A percentile compares a stretch with the other conserved stretches of the same genome.
Conservation (phyloP, 2,113 vertebrate genomes). For the Myiozetetes cayanensis region DNA sequence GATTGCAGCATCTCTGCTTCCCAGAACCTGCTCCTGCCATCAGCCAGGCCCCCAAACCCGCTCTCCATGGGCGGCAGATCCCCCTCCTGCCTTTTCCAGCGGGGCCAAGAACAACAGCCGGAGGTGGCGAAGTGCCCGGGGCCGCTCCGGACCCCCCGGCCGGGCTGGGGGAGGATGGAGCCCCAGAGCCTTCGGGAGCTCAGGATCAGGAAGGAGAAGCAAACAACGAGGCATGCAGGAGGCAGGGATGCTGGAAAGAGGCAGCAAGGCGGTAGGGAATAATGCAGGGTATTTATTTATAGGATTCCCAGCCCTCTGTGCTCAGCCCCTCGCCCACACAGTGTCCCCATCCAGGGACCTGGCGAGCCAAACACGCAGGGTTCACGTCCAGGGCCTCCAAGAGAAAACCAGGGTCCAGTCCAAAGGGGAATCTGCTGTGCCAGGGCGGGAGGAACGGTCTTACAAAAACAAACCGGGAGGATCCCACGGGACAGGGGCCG, state of each 20-base stretch:
- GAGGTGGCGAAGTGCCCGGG: fast-evolving
- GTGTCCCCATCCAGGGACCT: neutral
- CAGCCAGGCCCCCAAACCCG: neutral
- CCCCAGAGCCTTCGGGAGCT: neutral
- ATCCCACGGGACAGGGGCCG: neutral
- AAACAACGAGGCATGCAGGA: neutral
- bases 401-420: neutral
- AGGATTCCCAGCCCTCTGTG: neutral
- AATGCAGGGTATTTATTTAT: neutral
- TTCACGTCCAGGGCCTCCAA: neutral
- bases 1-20: neutral
- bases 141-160: neutral
- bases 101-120: neutral
- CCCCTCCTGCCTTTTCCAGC: neutral
- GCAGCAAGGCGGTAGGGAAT: neutral
- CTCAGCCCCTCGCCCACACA: neutral
- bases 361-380: fast-evolving
- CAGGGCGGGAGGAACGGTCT: neutral
- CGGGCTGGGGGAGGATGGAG: neutral
- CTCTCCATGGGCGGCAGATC: neutral
- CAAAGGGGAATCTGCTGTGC: neutral
- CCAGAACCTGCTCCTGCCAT: neutral
- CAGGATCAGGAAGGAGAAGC: neutral
- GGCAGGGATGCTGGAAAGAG: neutral
- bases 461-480: neutral